Base-by-base conservation (phyloP, 1,140 invertebrate species). In the Ips nitidus region DNA sequence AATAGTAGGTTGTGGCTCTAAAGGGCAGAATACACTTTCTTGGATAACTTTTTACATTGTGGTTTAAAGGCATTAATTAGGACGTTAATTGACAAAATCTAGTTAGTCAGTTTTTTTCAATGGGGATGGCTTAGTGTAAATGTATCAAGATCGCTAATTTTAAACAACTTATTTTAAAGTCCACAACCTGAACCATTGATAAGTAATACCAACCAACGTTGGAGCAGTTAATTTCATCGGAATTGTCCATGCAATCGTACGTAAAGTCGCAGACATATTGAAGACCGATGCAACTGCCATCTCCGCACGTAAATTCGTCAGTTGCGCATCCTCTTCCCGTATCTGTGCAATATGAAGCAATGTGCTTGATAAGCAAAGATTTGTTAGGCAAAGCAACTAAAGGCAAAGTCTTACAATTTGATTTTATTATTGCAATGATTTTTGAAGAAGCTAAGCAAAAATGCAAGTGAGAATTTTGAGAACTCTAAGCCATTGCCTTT, bases 191-290 rank as follows among this genome's bases (percentile, higher is more conserved):
- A 22, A 22, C 22, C 22, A 22, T 22, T 22, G 22, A 22, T 22
- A 22, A 22, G 22, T 22, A 22, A 22, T 22, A 22, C 22, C 22
- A 22, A 2, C 40, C 37, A 40, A 65, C 89, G 86, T 62, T 5
- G 93, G 93, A 86, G 82, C 95, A 98, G 58, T 93, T 91, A 71
- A 90, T 82, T 85, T 98, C 95, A 82, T 98, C 97, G 56, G 91
- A 91, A 55, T 88, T 85, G 80, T 98, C 96, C 4, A 81, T 77
- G 77, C 89, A 90, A 75, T 92, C 88, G 52, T 71, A 66, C 1
- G 81, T 73, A 52, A 84, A 83, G 78, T 93, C 84, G 81, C 91
- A 93, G 52, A 83, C 83, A 66, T 81, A 81, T 55, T 76, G 81
- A 36, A 74, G 74, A 50, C 82, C 84, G 71, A 94, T 86, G 79